A percentile compares a stretch with the other conserved stretches of the same genome.
Conservation (phyloP, 1,140 invertebrate genomes). For the Polypedilum pembai region DNA sequence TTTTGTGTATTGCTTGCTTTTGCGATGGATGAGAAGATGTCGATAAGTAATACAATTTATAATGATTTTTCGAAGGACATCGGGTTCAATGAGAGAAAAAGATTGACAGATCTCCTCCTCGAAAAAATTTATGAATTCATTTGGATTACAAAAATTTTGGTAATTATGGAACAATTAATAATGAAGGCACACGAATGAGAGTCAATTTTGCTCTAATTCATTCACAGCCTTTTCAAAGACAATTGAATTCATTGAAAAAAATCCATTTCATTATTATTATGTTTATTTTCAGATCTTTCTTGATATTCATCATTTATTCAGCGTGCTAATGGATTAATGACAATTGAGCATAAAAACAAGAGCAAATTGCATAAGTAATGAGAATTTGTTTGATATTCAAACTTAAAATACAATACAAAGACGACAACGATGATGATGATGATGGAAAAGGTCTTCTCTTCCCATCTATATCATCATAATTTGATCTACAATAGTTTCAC, state of each 20-base stretch:
- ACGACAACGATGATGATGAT: background rate
- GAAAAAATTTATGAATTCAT: background rate
- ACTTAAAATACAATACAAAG: background rate
- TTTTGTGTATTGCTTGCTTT: background rate
- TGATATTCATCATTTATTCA: too few species aligned
- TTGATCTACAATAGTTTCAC: background rate
- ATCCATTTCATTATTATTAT: too few species aligned
- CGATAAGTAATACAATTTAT: too few species aligned
- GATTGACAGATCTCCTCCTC: background rate
- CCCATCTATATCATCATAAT: background rate
- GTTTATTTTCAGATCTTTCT: too few species aligned
- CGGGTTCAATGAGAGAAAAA: background rate
- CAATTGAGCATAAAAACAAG: background rate
- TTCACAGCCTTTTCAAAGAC: too few species aligned
- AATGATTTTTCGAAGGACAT: too few species aligned
- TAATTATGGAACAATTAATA: too few species aligned
- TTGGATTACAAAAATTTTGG: background rate
- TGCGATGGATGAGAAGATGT: too few species aligned
- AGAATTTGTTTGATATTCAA: background rate
- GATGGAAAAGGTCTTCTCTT: conserved; percentile 26
- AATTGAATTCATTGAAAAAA: too few species aligned
- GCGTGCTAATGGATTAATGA: too few species aligned
- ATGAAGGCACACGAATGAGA: too few species aligned
- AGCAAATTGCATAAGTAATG: background rate
- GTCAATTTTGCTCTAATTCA: too few species aligned